Conservation (phyloP, 2,797 vertebrate species). For the Pampus argenteus region DNA sequence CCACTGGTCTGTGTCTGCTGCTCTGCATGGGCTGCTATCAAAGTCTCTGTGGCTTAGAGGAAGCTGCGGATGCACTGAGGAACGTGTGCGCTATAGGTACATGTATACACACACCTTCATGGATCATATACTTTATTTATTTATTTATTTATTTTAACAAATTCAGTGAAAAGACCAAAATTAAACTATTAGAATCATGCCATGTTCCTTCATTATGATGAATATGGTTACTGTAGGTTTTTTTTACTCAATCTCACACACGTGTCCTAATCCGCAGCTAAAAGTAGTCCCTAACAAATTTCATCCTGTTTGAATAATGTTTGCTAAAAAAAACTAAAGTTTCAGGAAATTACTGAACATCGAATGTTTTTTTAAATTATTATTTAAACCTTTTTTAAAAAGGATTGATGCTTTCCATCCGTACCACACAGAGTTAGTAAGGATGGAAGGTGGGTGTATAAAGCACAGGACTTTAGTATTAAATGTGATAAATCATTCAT, state of each 20-base stretch:
- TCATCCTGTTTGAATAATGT: not conserved
- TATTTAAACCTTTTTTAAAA: too few relatives aligned
- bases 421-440: too few relatives aligned
- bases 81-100: constrained; percentile 17
- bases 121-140: not conserved
- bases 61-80: constrained; percentile 24
- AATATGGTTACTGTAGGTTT: not conserved
- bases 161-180: not conserved
- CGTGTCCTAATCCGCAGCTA: too few relatives aligned
- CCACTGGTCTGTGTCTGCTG: constrained; percentile 72
- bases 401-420: not conserved
- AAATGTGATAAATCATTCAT: too few relatives aligned
- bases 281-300: too few relatives aligned
- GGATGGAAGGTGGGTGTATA: too few relatives aligned
- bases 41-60: constrained; percentile 56
- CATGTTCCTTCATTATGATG: not conserved
- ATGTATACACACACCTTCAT: constrained; percentile 9
- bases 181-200: not conserved
- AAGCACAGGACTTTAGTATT: too few relatives aligned
- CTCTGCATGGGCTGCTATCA: constrained; percentile 67
- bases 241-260: not conserved
- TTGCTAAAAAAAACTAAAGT: not conserved
- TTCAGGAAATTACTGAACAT: too few relatives aligned
- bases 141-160: not conserved
- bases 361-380: too few relatives aligned